Percentiles rank a stretch among this genome's conserved stretches.
These are phyloP conservation scores for Elymnias hypermnestra DNA, from an alignment of 1,140 invertebrate species.

Conservation along the genomic window DNA sequence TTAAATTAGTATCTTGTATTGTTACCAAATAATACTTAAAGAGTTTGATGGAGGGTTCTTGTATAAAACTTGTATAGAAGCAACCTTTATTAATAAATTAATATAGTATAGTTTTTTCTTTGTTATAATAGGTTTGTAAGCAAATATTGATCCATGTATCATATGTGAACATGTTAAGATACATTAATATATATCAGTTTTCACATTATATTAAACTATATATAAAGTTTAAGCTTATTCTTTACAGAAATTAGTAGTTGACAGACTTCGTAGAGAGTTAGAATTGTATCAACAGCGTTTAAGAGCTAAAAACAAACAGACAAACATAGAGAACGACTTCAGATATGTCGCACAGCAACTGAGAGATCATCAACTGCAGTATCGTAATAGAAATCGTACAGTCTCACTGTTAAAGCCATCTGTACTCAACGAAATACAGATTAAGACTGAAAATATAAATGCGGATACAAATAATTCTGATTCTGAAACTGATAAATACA, in stretches of 20 bases:
- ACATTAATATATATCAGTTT: no score
- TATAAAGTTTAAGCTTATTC: constrained; percentile 1
- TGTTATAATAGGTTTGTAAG: no score
- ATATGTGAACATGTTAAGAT: no score
- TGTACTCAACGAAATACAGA: constrained; percentile 68
- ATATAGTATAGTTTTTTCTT: no score
- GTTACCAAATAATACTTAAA: no score
- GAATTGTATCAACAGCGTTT: constrained; percentile 66
- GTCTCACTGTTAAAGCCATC: constrained; percentile 69
- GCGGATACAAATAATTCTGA: constrained; percentile 50
- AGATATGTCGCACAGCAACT: constrained; percentile 70
- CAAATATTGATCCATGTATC: no score
- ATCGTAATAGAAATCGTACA: constrained; percentile 51
- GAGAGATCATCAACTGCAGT: constrained; percentile 63
- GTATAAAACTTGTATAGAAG: no score
- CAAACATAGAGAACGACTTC: constrained; percentile 67
- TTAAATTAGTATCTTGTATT: no score
- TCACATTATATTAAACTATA: background rate
- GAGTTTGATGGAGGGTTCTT: no score
- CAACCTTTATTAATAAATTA: no score
- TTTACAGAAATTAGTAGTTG: constrained; percentile 67
- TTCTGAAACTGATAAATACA: constrained; percentile 52
- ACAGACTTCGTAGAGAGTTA: constrained; percentile 62
- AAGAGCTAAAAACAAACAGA: constrained; percentile 62
- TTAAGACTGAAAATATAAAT: constrained; percentile 56